These are phyloP conservation scores for Charina bottae DNA, from an alignment of 2,113 vertebrate genomes.

Conservation along the genomic window DNA sequence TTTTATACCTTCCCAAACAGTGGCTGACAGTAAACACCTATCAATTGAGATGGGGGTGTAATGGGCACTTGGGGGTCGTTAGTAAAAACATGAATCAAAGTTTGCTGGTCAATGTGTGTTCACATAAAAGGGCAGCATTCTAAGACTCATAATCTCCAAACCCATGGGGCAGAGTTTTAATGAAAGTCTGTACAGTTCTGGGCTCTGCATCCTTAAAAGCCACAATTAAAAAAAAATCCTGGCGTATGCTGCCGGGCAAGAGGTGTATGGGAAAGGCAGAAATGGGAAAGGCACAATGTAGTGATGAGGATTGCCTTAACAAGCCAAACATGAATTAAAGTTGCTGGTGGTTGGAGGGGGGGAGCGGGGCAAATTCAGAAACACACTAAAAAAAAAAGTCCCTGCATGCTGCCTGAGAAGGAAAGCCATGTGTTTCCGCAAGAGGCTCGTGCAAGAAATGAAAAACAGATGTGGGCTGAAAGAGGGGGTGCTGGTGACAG, in stretches of 20 bases:
- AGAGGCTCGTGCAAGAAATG: background rate
- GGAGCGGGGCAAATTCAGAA: background rate
- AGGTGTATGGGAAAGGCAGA: constrained; percentile 1
- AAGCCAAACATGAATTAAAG: constrained; percentile 13
- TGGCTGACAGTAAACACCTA: constrained; percentile 71
- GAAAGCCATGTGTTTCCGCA: constrained; percentile 12
- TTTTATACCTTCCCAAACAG: constrained; percentile 71
- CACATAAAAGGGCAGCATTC: constrained; percentile 68
- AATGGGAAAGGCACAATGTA: background rate
- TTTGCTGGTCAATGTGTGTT: constrained; percentile 53
- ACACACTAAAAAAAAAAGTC: constrained; percentile 5
- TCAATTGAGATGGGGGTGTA: constrained; percentile 61
- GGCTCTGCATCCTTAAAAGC: constrained; percentile 64
- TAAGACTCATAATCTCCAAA: constrained; percentile 60
- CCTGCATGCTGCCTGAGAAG: background rate
- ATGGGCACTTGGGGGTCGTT: constrained; percentile 71
- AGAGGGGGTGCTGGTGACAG: constrained; percentile 42
- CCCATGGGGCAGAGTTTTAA: constrained; percentile 64
- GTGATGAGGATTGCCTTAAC: background rate
- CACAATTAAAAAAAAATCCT: constrained; percentile 45
- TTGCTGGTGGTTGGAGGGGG: background rate
- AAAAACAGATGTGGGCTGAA: constrained; percentile 54
- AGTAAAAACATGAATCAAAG: constrained; percentile 63
- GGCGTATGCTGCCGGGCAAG: constrained; percentile 56
- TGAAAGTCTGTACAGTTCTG: constrained; percentile 59